These are phyloP conservation scores for Drosophila phalerata DNA, from an alignment of 2,888 invertebrate species.

Conservation along the genomic window DNA sequence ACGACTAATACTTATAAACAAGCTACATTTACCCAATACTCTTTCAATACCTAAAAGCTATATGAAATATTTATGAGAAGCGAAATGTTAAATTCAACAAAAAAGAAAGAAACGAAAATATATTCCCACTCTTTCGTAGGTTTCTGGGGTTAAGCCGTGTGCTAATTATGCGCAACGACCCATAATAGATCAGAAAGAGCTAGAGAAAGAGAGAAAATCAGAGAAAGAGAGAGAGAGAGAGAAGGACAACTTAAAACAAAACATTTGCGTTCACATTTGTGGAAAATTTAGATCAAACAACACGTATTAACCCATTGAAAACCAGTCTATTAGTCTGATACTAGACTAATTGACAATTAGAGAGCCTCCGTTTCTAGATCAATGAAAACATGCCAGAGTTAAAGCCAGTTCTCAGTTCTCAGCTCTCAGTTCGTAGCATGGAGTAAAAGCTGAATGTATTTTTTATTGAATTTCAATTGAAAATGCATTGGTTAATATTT, in stretches of 20 bases:
- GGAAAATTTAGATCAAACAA: conserved; percentile 51
- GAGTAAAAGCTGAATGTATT: conserved; percentile 37
- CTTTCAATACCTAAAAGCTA: conserved; percentile 24
- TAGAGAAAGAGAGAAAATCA: neutral
- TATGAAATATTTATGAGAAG: conserved; percentile 78
- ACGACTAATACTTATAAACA: conserved; percentile 10
- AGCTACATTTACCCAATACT: conserved; percentile 11
- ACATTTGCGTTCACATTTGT: conserved; percentile 34
- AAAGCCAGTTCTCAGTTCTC: conserved; percentile 30
- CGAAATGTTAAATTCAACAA: conserved; percentile 75
- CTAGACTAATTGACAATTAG: conserved; percentile 22
- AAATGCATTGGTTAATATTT: conserved; percentile 1
- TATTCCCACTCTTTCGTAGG: conserved; percentile 17
- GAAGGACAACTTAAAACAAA: neutral
- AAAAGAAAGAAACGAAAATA: conserved; percentile 22
- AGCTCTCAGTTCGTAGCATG: conserved; percentile 1
- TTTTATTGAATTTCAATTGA: conserved; percentile 35
- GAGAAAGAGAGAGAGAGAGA: neutral
- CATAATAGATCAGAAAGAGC: conserved; percentile 13
- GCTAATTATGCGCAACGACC: conserved; percentile 52
- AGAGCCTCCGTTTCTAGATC: conserved; percentile 51
- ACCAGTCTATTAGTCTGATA: conserved; percentile 44
- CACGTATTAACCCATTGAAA: conserved; percentile 57
- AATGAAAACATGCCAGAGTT: conserved; percentile 59
- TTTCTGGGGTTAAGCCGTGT: conserved; percentile 44